Percentiles rank a stretch among this genome's conserved stretches.
Evolutionary conservation across 2,113 vertebrate genomes (phyloP).

Genomic region (Terrapene triunguis): DNA sequence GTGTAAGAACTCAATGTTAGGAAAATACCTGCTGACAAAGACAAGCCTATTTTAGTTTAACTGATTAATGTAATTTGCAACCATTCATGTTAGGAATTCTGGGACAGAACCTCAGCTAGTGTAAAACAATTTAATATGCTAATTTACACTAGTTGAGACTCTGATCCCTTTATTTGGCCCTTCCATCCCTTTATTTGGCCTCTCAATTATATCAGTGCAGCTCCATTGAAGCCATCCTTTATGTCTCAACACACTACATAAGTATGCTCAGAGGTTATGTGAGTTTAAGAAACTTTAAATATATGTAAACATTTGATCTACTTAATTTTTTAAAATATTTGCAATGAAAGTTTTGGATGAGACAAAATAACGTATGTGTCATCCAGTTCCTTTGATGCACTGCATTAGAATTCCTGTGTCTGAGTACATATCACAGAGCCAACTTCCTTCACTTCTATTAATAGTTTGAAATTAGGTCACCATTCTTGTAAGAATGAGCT

Average conservation of each 20-base stretch:
- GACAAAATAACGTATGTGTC: constrained; percentile 53
- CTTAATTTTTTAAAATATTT: constrained; percentile 25
- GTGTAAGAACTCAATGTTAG: background rate
- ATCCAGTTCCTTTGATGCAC: constrained; percentile 65
- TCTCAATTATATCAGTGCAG: background rate
- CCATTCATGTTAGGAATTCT: background rate
- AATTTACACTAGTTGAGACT: background rate
- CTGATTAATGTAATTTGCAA: background rate
- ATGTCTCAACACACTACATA: background rate
- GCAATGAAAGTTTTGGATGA: constrained; percentile 18
- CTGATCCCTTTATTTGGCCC: background rate
- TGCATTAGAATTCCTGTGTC: constrained; percentile 59
- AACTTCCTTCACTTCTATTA: constrained; percentile 66
- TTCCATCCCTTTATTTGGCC: background rate
- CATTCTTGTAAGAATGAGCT: constrained; percentile 27
- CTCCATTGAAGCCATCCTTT: background rate
- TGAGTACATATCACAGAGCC: constrained; percentile 42
- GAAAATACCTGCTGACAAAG: background rate
- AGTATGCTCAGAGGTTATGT: background rate
- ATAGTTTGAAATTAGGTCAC: constrained; percentile 66
- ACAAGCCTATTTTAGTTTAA: background rate
- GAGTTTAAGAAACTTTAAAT: constrained; percentile 39
- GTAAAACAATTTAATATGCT: background rate
- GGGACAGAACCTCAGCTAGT: background rate
- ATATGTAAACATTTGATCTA: constrained; percentile 43